Conservation (phyloP, 2,888 invertebrate genomes). For the Diarsia dahlii region DNA sequence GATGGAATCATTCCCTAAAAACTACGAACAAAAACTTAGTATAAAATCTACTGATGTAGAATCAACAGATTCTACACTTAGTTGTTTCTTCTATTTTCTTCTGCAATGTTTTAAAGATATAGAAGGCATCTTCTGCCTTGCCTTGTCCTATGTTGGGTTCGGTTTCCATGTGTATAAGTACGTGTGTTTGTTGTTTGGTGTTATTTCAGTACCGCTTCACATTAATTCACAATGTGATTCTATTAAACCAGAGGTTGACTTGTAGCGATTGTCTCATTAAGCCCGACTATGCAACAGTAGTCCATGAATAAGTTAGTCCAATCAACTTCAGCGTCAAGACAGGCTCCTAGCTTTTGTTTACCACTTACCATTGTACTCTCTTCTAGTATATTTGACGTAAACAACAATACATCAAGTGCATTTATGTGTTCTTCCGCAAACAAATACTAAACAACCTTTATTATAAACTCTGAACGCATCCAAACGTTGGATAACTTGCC, state of each 20-base stretch:
- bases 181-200: neutral
- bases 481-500: slow-evolving; percentile 57
- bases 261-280: neutral
- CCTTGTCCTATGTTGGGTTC: neutral
- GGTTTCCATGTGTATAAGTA: neutral
- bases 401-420: slow-evolving; percentile 14
- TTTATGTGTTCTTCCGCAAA: slow-evolving; percentile 44
- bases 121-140: neutral
- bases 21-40: too few relatives aligned
- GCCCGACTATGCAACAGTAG: neutral
- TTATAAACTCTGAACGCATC: slow-evolving; percentile 33
- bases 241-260: neutral
- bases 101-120: neutral
- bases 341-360: neutral
- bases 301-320: neutral
- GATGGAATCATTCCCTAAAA: too few relatives aligned
- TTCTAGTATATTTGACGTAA: slow-evolving; percentile 10
- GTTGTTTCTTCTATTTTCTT: neutral
- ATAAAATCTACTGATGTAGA: neutral
- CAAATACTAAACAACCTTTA: slow-evolving; percentile 30
- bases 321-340: slow-evolving; percentile 7
- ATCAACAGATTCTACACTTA: neutral
- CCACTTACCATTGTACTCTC: neutral
- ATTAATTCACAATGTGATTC: neutral
- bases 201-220: neutral